Base-by-base conservation (phyloP, 2,888 invertebrate species). In the Pandemis corylana region DNA sequence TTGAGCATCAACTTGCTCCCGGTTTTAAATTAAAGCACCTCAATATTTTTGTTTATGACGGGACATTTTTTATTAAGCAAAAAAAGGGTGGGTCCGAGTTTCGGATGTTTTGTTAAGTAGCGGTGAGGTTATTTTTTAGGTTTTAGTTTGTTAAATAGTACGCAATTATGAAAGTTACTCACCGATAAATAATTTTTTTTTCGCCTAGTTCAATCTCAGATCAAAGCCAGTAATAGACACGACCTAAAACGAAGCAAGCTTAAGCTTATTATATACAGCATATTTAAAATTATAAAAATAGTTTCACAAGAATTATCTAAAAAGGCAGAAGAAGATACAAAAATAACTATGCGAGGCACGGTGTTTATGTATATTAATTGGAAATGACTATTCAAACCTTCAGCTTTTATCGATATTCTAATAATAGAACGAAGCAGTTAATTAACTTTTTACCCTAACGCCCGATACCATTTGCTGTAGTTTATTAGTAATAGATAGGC, bases 1-100 rank as follows among this genome's bases (percentile, higher is more conserved):
- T 78, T 80, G 83, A 82, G 84, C 85, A 85, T 86, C 86, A 88
- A 85, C 86, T 83, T 80, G 78, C 75, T 75, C 53, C 75, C 20
- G 70, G 70, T 75, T 71, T 67, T 63, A 71, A 75, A 75, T 66
- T 63, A 62, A 75, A 67, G 46, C 62, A 20, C 66, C 74, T 65
- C 65, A 15, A 73, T 73, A 67, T 67, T 67, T 20, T 70, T 70
- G 66, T 70, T 70, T 74, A 56, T 71, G 70, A 63, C 63, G 36
- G 70, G 46, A 51, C 42, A 53, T 68, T 68, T 74, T 42, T 13
- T 41, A 46, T 15, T 67, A 4, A 1, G 53, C 13, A 9, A n/a
- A 65, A 65, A 36, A 65, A 46, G 9, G 28, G 28, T 64, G 44
- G 20, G 64, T 20, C 36, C 12, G 61, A 61, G n/a, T 53, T 53